Evolutionary conservation across 2,797 vertebrate species (phyloP), one percentile per base, ranked within the genome.

Genomic region (Rhodeus uyekii): DNA sequence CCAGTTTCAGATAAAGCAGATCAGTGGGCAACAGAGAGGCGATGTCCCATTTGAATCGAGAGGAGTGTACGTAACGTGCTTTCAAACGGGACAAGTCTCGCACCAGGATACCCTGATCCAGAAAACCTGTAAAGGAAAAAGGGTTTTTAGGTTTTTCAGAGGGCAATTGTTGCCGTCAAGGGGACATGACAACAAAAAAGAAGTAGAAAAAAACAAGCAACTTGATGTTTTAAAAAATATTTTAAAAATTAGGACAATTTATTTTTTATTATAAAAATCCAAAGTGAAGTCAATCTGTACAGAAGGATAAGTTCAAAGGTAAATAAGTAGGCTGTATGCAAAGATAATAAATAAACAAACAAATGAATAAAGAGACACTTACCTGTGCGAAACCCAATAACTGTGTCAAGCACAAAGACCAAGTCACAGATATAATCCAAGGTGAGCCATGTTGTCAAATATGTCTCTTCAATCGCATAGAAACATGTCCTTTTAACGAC

Each of bases 21-120:
- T 99, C 97, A 0, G 95, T 97, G 65, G 98, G 98, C 50, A 97
- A 75, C 78, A 97, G 73, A 0, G 97, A 94, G 2, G 61, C 72
- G 50, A 95, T 13, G n/a, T 99, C 97, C 88, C 90, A 89, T 0
- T 92, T 39, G 82, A 98, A 97, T 42, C 61, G 29, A 18, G 86
- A 79, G 0, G 97, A 97, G 76, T 10, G n/a, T 36, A 96, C 42
- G 46, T 98, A 98, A 1, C 27, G 91, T 12, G 48, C 90, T 19
- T 87, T 90, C 9, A 96, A 92, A 67, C 77, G 92, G 1, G 78
- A 39, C 0, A 81, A 77, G 61, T 97, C 94, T 22, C n/a, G 91
- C 78, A 99, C 92, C 65, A 97, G 91, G 86, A 97, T 93, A 1
- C 98, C 97, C 8, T 98, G 96, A n/a, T 98, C 94, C 85, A 97